These are phyloP conservation scores for Umimayanthus chanpuru DNA, from an alignment of 92 coral and sea anemone species.

Conservation along the genomic window DNA sequence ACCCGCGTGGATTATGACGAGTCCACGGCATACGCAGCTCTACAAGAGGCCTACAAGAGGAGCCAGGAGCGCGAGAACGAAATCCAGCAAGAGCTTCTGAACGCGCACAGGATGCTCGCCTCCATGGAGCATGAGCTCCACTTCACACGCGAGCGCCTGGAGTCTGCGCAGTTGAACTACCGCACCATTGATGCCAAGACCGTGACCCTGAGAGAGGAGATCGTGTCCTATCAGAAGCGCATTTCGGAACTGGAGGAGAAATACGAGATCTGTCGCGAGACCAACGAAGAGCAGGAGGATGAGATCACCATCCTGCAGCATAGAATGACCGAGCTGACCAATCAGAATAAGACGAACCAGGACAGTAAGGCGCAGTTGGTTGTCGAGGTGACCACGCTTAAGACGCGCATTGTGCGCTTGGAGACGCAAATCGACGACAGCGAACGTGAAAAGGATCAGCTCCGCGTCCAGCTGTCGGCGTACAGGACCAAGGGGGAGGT, in stretches of 20 bases:
- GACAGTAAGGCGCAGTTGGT: conserved; percentile 71
- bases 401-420: conserved; percentile 66
- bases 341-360: conserved; percentile 69
- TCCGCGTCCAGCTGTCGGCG: conserved; percentile 64
- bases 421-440: conserved; percentile 79
- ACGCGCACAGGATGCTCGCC: conserved; percentile 83
- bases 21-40: conserved; percentile 81
- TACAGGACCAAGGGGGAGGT: conserved; percentile 62
- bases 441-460: conserved; percentile 74
- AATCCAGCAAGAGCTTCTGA: conserved; percentile 83
- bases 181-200: conserved; percentile 75
- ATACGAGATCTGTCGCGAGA: conserved; percentile 79
- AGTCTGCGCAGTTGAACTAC: conserved; percentile 67
- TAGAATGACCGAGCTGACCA: conserved; percentile 78
- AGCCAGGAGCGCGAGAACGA: conserved; percentile 98
- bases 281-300: conserved; percentile 82
- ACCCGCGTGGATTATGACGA: conserved; percentile 80
- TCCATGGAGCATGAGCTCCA: conserved; percentile 78
- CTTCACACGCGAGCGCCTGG: conserved; percentile 69
- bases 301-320: conserved; percentile 87
- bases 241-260: conserved; percentile 95
- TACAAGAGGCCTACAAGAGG: conserved; percentile 90
- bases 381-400: conserved; percentile 75
- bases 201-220: conserved; percentile 75
- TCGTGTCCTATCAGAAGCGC: conserved; percentile 79